Conservation (phyloP, 2,797 vertebrate genomes). For the Epinephelus coioides region DNA sequence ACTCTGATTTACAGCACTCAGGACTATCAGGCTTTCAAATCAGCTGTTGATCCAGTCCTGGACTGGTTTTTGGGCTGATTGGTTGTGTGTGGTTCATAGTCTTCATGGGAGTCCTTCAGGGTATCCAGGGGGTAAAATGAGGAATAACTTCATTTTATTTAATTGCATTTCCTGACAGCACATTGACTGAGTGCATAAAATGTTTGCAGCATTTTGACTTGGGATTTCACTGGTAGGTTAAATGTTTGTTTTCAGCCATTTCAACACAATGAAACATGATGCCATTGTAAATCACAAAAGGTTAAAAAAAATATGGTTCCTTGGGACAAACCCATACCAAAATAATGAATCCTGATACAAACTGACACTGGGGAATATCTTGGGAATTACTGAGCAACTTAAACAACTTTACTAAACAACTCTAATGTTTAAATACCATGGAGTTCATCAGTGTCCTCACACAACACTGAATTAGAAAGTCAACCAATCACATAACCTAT, state of each 20-base stretch:
- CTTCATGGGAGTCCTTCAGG: conserved; percentile 23
- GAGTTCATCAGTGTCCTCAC: too few species aligned
- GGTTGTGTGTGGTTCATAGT: conserved; percentile 20
- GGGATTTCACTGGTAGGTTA: not conserved
- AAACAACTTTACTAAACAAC: too few species aligned
- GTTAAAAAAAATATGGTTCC: not conserved
- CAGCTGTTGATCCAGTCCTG: too few species aligned
- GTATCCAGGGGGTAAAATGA: conserved; percentile 5
- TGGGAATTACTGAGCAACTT: too few species aligned
- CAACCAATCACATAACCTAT: too few species aligned
- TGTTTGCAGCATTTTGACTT: not conserved
- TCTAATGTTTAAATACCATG: too few species aligned
- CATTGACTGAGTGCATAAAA: conserved; percentile 18
- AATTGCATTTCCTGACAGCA: conserved; percentile 10
- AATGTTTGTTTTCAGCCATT: not conserved
- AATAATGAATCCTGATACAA: too few species aligned
- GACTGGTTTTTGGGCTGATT: conserved; percentile 2
- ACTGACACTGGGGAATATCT: too few species aligned
- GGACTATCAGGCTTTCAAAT: not conserved
- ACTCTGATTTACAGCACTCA: not conserved
- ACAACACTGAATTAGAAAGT: too few species aligned
- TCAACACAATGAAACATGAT: not conserved
- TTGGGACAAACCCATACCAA: too few species aligned
- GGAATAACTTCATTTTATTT: conserved; percentile 20
- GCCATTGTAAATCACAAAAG: not conserved